Evolutionary conservation across 2,888 invertebrate genomes (phyloP).

Genomic region (Eupithecia exiguata): DNA sequence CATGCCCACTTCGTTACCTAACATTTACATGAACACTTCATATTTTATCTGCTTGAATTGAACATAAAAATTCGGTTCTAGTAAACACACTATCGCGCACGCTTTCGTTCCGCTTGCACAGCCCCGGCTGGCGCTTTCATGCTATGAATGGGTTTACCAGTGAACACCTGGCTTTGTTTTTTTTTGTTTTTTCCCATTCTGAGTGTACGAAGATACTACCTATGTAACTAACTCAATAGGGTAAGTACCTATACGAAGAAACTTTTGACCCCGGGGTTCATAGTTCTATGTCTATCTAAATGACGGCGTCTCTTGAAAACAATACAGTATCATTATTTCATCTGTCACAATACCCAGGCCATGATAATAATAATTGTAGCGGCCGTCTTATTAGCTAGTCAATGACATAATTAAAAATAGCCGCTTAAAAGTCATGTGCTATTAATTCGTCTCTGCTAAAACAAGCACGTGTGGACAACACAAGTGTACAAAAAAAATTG

Average conservation of each 20-base stretch:
- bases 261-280: not conserved
- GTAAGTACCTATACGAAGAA: too few relatives aligned
- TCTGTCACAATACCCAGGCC: too few relatives aligned
- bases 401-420: not conserved
- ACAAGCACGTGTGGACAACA: not conserved
- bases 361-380: not conserved
- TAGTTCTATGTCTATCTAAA: too few relatives aligned
- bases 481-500: not conserved
- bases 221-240: not conserved
- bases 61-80: not conserved
- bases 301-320: not conserved
- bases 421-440: slow-evolving; percentile 13
- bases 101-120: slow-evolving; percentile 3
- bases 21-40: not conserved
- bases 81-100: not conserved
- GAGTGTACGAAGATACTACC: not conserved
- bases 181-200: not conserved
- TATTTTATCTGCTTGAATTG: not conserved
- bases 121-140: slow-evolving; percentile 2
- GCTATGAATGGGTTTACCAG: slow-evolving; percentile 4
- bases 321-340: too few relatives aligned
- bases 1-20: not conserved
- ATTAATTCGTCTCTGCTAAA: not conserved
- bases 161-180: slow-evolving; percentile 3
- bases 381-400: not conserved